Percentiles rank a stretch among this genome's conserved stretches.
Evolutionary conservation across 2,113 vertebrate species (phyloP).

Genomic region (Carassius auratus): DNA sequence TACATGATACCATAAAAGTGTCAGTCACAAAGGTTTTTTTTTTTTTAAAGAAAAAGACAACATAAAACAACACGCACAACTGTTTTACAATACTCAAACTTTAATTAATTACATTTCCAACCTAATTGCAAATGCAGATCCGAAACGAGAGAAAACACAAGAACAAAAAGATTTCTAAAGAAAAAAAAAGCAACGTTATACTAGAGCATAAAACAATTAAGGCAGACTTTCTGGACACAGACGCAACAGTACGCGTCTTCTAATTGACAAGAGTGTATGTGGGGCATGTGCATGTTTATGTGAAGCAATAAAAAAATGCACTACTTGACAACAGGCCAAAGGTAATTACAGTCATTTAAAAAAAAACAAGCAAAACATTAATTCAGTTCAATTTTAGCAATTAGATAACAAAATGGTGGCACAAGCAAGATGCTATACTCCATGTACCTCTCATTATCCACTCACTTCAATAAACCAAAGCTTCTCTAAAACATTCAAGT

Average conservation of each 20-base stretch:
- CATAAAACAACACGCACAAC: neutral
- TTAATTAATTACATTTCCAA: slow-evolving; percentile 52
- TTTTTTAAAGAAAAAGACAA: neutral
- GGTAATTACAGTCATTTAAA: neutral
- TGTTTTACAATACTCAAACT: slow-evolving; percentile 33
- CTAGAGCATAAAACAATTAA: slow-evolving; percentile 39
- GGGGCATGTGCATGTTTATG: neutral
- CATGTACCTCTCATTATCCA: slow-evolving; percentile 1
- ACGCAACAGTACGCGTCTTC: neutral
- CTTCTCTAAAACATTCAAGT: slow-evolving; percentile 13
- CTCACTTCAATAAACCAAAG: neutral
- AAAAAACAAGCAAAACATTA: neutral
- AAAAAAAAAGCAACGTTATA: slow-evolving; percentile 34
- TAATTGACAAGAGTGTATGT: neutral
- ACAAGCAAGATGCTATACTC: neutral
- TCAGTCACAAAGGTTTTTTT: neutral
- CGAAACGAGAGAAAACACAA: slow-evolving; percentile 5
- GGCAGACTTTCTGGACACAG: slow-evolving; percentile 42
- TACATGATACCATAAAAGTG: neutral
- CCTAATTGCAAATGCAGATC: slow-evolving; percentile 41
- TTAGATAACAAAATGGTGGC: slow-evolving; percentile 7
- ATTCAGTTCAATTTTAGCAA: neutral
- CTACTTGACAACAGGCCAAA: slow-evolving; percentile 14
- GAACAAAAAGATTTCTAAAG: neutral
- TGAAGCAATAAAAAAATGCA: slow-evolving; percentile 10